Base-by-base conservation (phyloP, 2,888 invertebrate genomes). In the Allophyes oxyacanthae region DNA sequence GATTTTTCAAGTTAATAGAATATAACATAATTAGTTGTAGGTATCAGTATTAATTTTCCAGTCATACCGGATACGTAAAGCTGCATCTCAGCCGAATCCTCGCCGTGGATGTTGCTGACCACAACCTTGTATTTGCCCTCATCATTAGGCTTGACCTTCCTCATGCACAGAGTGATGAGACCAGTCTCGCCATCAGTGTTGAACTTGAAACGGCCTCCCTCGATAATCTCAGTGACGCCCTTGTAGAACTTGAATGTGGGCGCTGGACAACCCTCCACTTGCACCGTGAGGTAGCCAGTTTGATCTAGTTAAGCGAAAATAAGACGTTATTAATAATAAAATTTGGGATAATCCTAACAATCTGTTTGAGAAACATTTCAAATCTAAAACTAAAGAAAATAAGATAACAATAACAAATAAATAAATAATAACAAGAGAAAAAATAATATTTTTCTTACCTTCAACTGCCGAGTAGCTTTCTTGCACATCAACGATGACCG, bases 241-340 rank as follows among this genome's bases (percentile, higher is more conserved):
- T 98, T 98, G 95, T 98, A 98, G 94, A 98, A 99, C 90, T 97
- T 98, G 94, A 99, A 98, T 15, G 98, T 98, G 4, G 99, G 99
- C 51, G 98, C 96, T 43, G 99, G 99, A 83, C 97, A 97, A 85
- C 99, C 99, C 91, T 99, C 98, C 72, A 99, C 97, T 91, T 97
- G 97, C 53, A 99, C 97, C 57, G 98, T 98, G 85, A 99, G 96
- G 90, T 98, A 98, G 50, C 97, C 99, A 83, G 97, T 98, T 94
- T 97, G 96, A 94, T 98, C 99, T 98, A 20, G 13, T 6, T 32
- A 40, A 32, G 11, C 11, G n/a, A 50, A 38, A 14, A 8, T 32
- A 34, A 43, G 2, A 28, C 1, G n/a, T n/a, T 36, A 0, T 36
- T 34, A 33, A 2, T 13, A n/a, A 11, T 13, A 34, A 14, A 6